These are phyloP conservation scores for Channallabes apus DNA, from an alignment of 2,797 vertebrate species.

Conservation along the genomic window DNA sequence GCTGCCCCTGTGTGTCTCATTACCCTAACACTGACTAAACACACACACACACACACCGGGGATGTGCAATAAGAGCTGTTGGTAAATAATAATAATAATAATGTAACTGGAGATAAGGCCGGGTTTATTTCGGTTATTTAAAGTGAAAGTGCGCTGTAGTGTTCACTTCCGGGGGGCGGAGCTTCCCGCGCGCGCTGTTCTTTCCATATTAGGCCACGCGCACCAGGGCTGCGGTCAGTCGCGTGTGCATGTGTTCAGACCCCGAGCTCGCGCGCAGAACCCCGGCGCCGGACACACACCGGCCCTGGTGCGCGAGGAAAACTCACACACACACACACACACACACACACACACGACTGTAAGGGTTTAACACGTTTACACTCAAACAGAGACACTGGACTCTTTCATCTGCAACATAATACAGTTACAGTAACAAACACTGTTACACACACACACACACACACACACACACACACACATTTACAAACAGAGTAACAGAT, in stretches of 20 bases:
- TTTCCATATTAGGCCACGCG: slow-evolving; percentile 50
- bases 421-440: background rate
- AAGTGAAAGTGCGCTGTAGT: slow-evolving; percentile 20
- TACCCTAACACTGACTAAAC: too few species aligned
- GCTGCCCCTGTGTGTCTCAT: too few species aligned
- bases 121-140: background rate
- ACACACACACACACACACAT: background rate
- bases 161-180: slow-evolving; percentile 38
- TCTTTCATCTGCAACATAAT: background rate
- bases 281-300: background rate
- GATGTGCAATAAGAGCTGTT: background rate
- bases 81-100: too few species aligned
- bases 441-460: background rate
- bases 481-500: background rate
- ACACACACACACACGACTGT: background rate
- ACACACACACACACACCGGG: too few species aligned
- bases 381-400: too few species aligned
- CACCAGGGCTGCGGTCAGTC: background rate
- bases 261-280: background rate
- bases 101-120: too few species aligned
- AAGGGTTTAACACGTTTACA: too few species aligned
- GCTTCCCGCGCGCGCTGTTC: slow-evolving; percentile 29
- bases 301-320: background rate
- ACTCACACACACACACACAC: too few species aligned
- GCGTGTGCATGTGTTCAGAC: background rate